These are phyloP conservation scores for Batillaria attramentaria DNA, from an alignment of 1,140 invertebrate species.

Conservation along the genomic window DNA sequence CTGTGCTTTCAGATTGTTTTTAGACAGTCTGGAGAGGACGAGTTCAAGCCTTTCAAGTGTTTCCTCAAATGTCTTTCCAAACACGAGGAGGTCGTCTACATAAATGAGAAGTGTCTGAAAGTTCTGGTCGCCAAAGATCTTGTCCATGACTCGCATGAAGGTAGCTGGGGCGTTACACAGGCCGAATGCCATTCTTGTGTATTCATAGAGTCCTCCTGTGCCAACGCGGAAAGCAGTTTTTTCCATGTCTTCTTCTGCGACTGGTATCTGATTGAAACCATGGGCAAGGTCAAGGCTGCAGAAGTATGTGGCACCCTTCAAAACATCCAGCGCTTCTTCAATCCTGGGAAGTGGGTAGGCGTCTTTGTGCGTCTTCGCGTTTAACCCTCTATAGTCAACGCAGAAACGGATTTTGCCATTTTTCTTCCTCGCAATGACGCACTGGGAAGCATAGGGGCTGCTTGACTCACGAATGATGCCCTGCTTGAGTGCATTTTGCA, in stretches of 20 bases:
- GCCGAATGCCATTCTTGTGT: slow-evolving; percentile 46
- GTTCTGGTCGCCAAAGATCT: slow-evolving; percentile 40
- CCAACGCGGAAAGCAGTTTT: slow-evolving; percentile 45
- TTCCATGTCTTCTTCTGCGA: slow-evolving; percentile 53
- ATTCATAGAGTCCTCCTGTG: slow-evolving; percentile 46
- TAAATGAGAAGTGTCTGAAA: slow-evolving; percentile 42
- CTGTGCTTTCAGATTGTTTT: slow-evolving; percentile 41
- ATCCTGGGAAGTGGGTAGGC: slow-evolving; percentile 43
- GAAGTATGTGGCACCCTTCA: slow-evolving; percentile 51
- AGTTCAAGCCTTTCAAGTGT: slow-evolving; percentile 35
- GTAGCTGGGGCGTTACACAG: slow-evolving; percentile 49
- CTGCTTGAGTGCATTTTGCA: too few relatives aligned
- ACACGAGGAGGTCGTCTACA: slow-evolving; percentile 51
- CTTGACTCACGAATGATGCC: slow-evolving; percentile 27
- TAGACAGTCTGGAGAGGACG: slow-evolving; percentile 48
- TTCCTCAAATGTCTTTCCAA: slow-evolving; percentile 31
- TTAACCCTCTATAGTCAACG: slow-evolving; percentile 48
- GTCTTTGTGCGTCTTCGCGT: slow-evolving; percentile 43
- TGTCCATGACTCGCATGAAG: slow-evolving; percentile 56
- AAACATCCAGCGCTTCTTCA: slow-evolving; percentile 37
- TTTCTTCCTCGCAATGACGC: slow-evolving; percentile 46
- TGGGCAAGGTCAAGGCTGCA: slow-evolving; percentile 47
- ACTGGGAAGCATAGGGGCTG: slow-evolving; percentile 37
- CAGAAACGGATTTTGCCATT: slow-evolving; percentile 51
- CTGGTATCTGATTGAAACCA: slow-evolving; percentile 68